These are phyloP conservation scores for Chalcosyrphus nemorum DNA, from an alignment of 2,888 invertebrate genomes.

Conservation along the genomic window DNA sequence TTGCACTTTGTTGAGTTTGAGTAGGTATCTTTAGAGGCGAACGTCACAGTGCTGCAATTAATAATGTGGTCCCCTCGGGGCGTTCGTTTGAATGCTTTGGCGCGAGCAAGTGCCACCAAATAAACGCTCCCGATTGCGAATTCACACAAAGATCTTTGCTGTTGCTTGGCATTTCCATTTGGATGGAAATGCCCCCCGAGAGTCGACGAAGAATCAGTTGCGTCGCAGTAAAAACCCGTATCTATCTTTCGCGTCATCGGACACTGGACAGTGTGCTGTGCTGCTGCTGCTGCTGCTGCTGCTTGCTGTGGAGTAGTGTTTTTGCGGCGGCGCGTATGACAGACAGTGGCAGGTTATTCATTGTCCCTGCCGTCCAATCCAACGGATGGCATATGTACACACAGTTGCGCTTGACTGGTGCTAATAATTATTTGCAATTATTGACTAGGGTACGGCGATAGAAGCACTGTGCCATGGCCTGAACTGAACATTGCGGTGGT, in stretches of 20 bases:
- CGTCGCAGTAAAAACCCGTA: slow-evolving; percentile 70
- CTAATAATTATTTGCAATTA: slow-evolving; percentile 73
- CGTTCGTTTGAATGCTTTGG: slow-evolving; percentile 10
- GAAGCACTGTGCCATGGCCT: slow-evolving; percentile 24
- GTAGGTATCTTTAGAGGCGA: slow-evolving; percentile 54
- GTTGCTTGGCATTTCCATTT: slow-evolving; percentile 11
- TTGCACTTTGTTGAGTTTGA: slow-evolving; percentile 68
- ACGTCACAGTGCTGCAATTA: slow-evolving; percentile 56
- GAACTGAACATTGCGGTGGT: slow-evolving; percentile 27
- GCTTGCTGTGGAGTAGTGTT: too few species aligned
- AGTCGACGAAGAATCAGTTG: slow-evolving; percentile 24
- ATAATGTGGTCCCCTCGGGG: slow-evolving; percentile 52
- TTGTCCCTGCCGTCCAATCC: slow-evolving; percentile 52
- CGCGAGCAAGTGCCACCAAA: slow-evolving; percentile 59
- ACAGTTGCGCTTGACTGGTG: slow-evolving; percentile 72
- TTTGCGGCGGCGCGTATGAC: slow-evolving; percentile 53
- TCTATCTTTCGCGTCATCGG: slow-evolving; percentile 38
- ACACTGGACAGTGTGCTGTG: neutral
- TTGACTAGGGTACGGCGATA: slow-evolving; percentile 38
- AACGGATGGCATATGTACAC: slow-evolving; percentile 64
- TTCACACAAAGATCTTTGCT: slow-evolving; percentile 27
- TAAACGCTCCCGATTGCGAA: slow-evolving; percentile 65
- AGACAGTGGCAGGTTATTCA: slow-evolving; percentile 69
- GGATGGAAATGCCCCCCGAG: slow-evolving; percentile 12
- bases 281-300: slow-evolving; percentile 32